phyloP scores from a whole-genome alignment of 2,797 vertebrate genomes.

The Melanotaenia maccullochi region DNA sequence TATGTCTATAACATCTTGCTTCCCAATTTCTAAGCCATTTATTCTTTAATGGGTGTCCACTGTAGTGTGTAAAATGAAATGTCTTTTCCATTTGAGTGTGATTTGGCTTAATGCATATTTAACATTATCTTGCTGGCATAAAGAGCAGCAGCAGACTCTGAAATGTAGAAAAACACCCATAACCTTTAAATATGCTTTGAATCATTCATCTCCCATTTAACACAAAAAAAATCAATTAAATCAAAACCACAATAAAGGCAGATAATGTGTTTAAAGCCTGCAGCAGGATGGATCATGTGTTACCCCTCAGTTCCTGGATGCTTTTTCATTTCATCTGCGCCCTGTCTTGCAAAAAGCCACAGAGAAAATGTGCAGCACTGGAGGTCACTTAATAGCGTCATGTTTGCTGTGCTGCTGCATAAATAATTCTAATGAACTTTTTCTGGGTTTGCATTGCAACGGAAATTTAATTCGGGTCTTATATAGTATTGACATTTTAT shows the following conservation, averaged over 20 bases:
- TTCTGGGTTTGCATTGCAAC: slow-evolving; percentile 9
- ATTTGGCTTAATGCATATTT: neutral
- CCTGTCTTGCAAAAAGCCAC: neutral
- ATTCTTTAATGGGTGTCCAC: neutral
- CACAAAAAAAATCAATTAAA: neutral
- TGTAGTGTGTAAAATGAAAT: slow-evolving; percentile 4
- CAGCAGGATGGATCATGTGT: neutral
- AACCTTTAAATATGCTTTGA: neutral
- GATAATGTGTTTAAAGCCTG: neutral
- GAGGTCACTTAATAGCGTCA: slow-evolving; percentile 18
- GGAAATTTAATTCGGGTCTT: slow-evolving; percentile 27
- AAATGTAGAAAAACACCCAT: neutral
- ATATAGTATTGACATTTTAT: neutral
- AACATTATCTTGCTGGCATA: neutral
- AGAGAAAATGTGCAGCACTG: slow-evolving; percentile 15
- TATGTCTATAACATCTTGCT: neutral
- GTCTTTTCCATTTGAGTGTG: slow-evolving; percentile 2
- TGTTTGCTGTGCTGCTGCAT: slow-evolving; percentile 7
- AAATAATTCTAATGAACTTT: slow-evolving; percentile 1
- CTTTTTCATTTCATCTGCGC: slow-evolving; percentile 12
- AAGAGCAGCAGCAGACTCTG: neutral
- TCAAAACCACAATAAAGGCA: neutral
- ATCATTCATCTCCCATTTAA: slow-evolving; percentile 2
- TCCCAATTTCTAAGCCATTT: slow-evolving; percentile 2
- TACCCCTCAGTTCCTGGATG: neutral